Conservation (phyloP, 2,113 vertebrate genomes). For the Colistium nudipinnis region DNA sequence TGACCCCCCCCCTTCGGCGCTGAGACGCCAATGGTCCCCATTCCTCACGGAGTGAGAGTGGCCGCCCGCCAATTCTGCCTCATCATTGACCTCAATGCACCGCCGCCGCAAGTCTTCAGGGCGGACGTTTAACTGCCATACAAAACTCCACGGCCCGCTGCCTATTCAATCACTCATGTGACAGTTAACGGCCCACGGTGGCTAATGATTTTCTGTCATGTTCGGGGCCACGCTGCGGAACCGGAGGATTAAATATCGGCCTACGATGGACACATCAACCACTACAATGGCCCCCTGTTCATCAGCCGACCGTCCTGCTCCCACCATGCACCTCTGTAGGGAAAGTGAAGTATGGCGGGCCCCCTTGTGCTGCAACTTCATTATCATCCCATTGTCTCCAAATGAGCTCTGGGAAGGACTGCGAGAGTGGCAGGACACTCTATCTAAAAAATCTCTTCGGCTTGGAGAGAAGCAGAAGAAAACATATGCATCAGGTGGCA, state of each 20-base stretch:
- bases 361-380: slow-evolving; percentile 20
- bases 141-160: slow-evolving; percentile 79
- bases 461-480: slow-evolving; percentile 11
- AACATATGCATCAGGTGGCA: background rate
- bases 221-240: slow-evolving; percentile 72
- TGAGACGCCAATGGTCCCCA: slow-evolving; percentile 40
- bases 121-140: slow-evolving; percentile 77
- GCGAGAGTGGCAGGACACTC: background rate
- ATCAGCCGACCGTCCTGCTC: slow-evolving; percentile 49
- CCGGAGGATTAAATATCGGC: slow-evolving; percentile 79
- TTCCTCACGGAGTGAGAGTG: slow-evolving; percentile 62
- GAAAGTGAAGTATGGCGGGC: slow-evolving; percentile 54
- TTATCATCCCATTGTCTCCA: slow-evolving; percentile 38
- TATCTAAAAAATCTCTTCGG: background rate
- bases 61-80: slow-evolving; percentile 64
- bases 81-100: slow-evolving; percentile 75
- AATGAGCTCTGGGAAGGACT: too few relatives aligned
- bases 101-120: slow-evolving; percentile 61
- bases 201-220: slow-evolving; percentile 87
- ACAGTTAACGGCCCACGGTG: slow-evolving; percentile 81
- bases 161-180: slow-evolving; percentile 84
- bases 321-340: slow-evolving; percentile 38
- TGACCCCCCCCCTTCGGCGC: slow-evolving; percentile 31
- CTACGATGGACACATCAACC: slow-evolving; percentile 78
- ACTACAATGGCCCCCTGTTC: slow-evolving; percentile 68